phyloP scores from a whole-genome alignment of 1,140 invertebrate species.

The Panagrolaimus sp. region DNA sequence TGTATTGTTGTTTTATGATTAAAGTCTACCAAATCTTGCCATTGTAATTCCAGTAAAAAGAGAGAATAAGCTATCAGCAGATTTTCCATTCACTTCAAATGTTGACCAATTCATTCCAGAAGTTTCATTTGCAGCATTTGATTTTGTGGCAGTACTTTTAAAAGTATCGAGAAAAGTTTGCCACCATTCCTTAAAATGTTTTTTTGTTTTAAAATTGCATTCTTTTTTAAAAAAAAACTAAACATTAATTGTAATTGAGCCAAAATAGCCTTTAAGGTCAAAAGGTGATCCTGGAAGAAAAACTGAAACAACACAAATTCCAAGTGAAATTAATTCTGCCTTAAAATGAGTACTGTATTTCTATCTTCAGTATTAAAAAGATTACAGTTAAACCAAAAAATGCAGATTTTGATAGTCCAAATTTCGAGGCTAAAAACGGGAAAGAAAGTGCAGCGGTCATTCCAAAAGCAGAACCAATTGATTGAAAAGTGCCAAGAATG shows the following conservation, averaged over 20 bases:
- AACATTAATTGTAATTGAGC: not conserved
- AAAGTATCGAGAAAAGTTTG: not conserved
- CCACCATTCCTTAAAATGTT: not conserved
- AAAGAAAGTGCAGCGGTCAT: conserved; percentile 20
- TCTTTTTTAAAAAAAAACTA: not conserved
- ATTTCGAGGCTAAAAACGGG: not conserved
- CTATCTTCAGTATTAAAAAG: not conserved
- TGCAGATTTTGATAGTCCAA: conserved; percentile 8
- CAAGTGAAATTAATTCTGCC: conserved; percentile 8
- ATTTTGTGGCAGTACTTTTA: not conserved
- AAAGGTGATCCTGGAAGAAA: conserved; percentile 18
- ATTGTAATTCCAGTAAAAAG: conserved; percentile 23
- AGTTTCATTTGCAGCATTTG: not conserved
- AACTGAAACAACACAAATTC: conserved; percentile 16
- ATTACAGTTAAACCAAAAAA: conserved; percentile 9
- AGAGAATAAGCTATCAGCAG: conserved; percentile 16
- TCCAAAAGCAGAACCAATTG: conserved; percentile 5
- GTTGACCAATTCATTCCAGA: conserved; percentile 13
- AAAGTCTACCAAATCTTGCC: conserved; percentile 11
- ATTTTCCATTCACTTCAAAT: conserved; percentile 1
- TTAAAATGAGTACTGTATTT: not conserved
- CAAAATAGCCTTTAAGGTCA: conserved; percentile 10
- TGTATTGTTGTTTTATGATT: not conserved
- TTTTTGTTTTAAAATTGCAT: not conserved
- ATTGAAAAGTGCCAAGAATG: conserved; percentile 18